Conservation (phyloP, 2,113 vertebrate genomes). For the Cottus gobio region DNA sequence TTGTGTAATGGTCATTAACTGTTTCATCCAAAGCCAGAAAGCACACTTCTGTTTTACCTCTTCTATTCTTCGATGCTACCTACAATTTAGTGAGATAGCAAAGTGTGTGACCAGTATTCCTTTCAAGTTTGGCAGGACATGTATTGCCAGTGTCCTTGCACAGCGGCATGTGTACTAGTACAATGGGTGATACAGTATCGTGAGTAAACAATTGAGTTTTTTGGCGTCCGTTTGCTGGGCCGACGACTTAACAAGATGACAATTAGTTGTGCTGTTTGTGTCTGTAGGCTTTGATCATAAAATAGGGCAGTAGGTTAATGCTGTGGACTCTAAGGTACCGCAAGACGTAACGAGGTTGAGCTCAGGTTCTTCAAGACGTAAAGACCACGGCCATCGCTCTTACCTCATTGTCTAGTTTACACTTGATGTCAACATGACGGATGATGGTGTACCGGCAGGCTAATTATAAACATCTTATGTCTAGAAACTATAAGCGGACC, state of each 20-base stretch:
- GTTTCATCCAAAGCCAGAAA: not conserved
- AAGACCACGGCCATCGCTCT: not conserved
- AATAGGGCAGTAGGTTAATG: conserved; percentile 68
- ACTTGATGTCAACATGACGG: not conserved
- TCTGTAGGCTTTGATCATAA: conserved; percentile 34
- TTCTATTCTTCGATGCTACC: not conserved
- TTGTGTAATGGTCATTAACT: not conserved
- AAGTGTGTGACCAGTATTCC: not conserved
- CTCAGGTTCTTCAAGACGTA: conserved; percentile 7
- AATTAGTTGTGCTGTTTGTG: conserved; percentile 45
- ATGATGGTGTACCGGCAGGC: not conserved
- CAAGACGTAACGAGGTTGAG: conserved; percentile 9
- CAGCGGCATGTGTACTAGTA: not conserved
- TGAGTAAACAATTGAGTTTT: not conserved
- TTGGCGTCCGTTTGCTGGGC: not conserved
- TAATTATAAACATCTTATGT: not conserved
- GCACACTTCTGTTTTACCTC: not conserved
- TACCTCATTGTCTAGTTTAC: not conserved
- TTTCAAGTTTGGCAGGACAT: not conserved
- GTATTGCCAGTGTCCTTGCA: not conserved
- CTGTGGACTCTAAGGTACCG: conserved; percentile 31
- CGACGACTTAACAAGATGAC: conserved; percentile 28
- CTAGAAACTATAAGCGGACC: not conserved
- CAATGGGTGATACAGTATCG: not conserved
- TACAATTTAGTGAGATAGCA: not conserved